phyloP scores from a whole-genome alignment of 1,140 invertebrate genomes.

The Thaumetopoea pityocampa region DNA sequence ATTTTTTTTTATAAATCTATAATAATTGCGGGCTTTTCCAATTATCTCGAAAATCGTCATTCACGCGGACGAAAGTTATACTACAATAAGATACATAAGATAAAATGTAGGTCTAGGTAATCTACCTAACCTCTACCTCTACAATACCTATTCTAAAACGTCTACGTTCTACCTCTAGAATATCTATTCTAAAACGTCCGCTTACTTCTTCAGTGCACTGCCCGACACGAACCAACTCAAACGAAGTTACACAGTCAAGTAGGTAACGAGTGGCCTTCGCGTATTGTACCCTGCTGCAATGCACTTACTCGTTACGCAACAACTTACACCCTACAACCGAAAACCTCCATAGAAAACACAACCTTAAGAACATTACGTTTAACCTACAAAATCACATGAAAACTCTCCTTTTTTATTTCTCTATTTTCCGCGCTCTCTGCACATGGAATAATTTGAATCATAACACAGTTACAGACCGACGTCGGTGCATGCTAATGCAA shows the following conservation, averaged over 20 bases:
- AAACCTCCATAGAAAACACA: not conserved
- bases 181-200: too few relatives aligned
- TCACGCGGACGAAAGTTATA: too few relatives aligned
- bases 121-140: too few relatives aligned
- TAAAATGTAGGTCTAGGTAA: too few relatives aligned
- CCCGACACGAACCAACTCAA: constrained; percentile 35
- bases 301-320: constrained; percentile 16
- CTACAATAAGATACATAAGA: too few relatives aligned
- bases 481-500: constrained; percentile 49
- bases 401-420: not conserved
- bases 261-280: constrained; percentile 61
- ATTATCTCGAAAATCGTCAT: too few relatives aligned
- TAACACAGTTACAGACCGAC: constrained; percentile 46
- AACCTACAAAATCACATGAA: constrained; percentile 1
- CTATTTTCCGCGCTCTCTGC: constrained; percentile 7
- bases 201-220: constrained; percentile 21
- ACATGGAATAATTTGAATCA: constrained; percentile 21
- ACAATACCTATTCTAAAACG: too few relatives aligned
- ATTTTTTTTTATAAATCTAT: too few relatives aligned
- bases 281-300: constrained; percentile 34
- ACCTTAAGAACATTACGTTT: not conserved
- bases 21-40: too few relatives aligned
- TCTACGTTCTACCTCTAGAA: too few relatives aligned
- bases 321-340: constrained; percentile 1
- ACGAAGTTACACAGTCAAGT: constrained; percentile 73